Evolutionary conservation across 2,888 invertebrate genomes (phyloP), one percentile per base, ranked within the genome.

Genomic region (Drosophila pullipes): DNA sequence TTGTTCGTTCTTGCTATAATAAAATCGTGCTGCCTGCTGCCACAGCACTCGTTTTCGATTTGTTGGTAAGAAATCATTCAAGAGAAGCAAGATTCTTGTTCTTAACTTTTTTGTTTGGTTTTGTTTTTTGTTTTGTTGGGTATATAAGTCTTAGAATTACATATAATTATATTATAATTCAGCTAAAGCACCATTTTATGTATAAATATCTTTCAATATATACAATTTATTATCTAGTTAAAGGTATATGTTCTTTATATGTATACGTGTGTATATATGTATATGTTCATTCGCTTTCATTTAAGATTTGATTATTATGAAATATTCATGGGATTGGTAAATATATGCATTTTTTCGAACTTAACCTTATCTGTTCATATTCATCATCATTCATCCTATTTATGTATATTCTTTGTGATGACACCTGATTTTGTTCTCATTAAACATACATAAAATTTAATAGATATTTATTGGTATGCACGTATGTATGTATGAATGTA

Each of bases 151-250:
- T 89, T 87, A 87, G 72, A 81, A 80, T 83, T 90, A 78, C 68
- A 75, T 78, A 71, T 79, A 79, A 76, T 72, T 76, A 69, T 76
- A 82, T 83, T 85, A 91, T 92, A 92, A 91, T 92, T 92, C 85
- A 91, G 92, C 92, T 92, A 92, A 92, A 92, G 92, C 92, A 92
- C 92, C 92, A 92, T 89, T 91, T 87, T 87, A 78, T 88, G 76
- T 75, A 81, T 81, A 70, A 71, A 71, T 84, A 69, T 66, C 35
- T 65, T 68, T 62, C 54, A 58, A 68, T 74, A 74, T 77, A 78
- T 69, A 84, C 79, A 86, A 66, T 71, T 84, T 82, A 68, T 81
- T 81, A 71, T 69, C 81, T 87, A 85, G 59, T 74, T 79, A 44
- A 85, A 74, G 74, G 78, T 78, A 74, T 75, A 79, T 76, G 78